Conservation (phyloP, 2,113 vertebrate genomes). For the Epinephelus fuscoguttatus region DNA sequence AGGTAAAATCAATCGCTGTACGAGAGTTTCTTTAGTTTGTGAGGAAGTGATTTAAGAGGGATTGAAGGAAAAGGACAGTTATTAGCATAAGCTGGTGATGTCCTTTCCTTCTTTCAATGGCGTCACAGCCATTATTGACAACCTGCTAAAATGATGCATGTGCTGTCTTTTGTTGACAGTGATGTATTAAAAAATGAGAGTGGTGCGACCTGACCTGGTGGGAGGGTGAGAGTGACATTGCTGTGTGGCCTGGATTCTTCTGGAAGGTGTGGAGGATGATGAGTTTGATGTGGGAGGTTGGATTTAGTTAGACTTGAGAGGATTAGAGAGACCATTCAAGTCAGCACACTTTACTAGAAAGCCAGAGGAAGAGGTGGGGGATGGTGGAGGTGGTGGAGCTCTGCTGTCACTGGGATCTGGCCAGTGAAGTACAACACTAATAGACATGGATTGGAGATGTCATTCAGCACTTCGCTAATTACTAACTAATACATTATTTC, state of each 20-base stretch:
- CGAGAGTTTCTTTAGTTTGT: neutral
- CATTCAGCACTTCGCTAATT: too few relatives aligned
- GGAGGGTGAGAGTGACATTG: neutral
- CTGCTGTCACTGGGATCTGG: too few relatives aligned
- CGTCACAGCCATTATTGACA: neutral
- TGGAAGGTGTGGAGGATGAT: slow-evolving; percentile 39
- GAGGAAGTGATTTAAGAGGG: neutral
- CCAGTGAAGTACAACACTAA: too few relatives aligned
- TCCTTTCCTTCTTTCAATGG: neutral
- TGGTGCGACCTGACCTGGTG: neutral
- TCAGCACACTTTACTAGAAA: slow-evolving; percentile 50
- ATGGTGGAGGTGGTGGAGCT: slow-evolving; percentile 13
- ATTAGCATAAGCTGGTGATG: too few relatives aligned
- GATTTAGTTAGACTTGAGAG: slow-evolving; percentile 61
- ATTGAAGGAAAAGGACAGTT: neutral
- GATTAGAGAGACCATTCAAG: slow-evolving; percentile 60
- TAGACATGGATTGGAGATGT: too few relatives aligned
- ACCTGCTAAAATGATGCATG: neutral
- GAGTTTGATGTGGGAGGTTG: slow-evolving; percentile 40
- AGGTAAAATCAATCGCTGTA: neutral
- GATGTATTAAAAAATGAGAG: neutral
- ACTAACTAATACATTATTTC: too few relatives aligned
- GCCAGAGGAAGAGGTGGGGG: slow-evolving; percentile 34
- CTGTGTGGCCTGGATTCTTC: slow-evolving; percentile 39
- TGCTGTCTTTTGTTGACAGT: neutral